Evolutionary conservation across 1,140 invertebrate genomes (phyloP).

Genomic region (Periplaneta americana): DNA sequence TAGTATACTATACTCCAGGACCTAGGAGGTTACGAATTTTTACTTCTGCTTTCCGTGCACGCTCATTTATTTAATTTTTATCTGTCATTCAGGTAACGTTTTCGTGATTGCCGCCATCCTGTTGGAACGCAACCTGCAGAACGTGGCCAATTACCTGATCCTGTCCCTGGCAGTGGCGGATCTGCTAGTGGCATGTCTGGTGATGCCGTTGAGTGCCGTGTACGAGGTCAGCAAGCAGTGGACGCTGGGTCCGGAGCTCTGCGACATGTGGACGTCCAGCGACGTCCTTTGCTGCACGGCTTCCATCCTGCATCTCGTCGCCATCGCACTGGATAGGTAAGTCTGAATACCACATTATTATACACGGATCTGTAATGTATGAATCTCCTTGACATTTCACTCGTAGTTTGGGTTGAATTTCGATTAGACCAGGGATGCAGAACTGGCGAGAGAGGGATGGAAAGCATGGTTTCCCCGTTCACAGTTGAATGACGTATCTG

Average conservation of each 20-base stretch:
- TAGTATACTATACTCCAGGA: too few species aligned
- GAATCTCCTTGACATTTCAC: too few species aligned
- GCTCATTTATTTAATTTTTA: too few species aligned
- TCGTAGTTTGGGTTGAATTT: too few species aligned
- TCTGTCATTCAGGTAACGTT: slow-evolving; percentile 70
- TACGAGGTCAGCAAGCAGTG: slow-evolving; percentile 55
- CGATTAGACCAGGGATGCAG: too few species aligned
- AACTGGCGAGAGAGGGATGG: too few species aligned
- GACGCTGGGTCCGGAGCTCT: slow-evolving; percentile 79
- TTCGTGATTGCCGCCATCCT: slow-evolving; percentile 94
- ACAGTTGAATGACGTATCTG: too few species aligned
- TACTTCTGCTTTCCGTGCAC: too few species aligned
- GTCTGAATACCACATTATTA: too few species aligned
- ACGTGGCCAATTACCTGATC: slow-evolving; percentile 82
- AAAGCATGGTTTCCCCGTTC: too few species aligned
- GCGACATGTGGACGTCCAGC: slow-evolving; percentile 90
- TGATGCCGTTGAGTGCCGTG: slow-evolving; percentile 73
- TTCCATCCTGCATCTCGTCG: slow-evolving; percentile 90
- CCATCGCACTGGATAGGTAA: slow-evolving; percentile 89
- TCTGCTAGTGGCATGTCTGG: slow-evolving; percentile 75
- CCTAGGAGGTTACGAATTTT: too few species aligned
- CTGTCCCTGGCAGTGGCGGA: slow-evolving; percentile 82
- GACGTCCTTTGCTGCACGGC: slow-evolving; percentile 92
- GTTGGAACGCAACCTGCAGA: slow-evolving; percentile 80
- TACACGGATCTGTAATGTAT: too few species aligned